Percentiles rank a stretch among this genome's conserved stretches.
Conservation (phyloP, 2,888 invertebrate species). For the Trimorus sp. region DNA sequence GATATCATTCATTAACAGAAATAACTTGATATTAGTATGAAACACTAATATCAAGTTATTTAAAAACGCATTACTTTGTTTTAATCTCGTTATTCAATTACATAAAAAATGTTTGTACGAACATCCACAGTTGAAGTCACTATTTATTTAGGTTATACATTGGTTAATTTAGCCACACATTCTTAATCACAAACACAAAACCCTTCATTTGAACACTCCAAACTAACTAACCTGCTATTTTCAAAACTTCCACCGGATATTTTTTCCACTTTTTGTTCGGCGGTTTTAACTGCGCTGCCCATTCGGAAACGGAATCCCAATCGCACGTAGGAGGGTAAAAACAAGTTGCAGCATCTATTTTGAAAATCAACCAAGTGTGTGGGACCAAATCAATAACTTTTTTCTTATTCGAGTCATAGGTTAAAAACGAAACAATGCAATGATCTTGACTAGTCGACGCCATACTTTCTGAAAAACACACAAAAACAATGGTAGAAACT, state of each 20-base stretch:
- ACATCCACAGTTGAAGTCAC: too few species aligned
- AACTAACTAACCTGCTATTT: neutral
- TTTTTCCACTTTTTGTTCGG: conserved; percentile 16
- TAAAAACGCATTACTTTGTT: too few species aligned
- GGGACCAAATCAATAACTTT: conserved; percentile 27
- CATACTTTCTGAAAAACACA: neutral
- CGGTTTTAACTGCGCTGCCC: neutral
- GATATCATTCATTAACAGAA: too few species aligned
- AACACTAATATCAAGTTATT: too few species aligned
- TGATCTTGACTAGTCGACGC: neutral
- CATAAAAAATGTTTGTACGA: too few species aligned
- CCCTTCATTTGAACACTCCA: too few species aligned
- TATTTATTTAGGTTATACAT: too few species aligned
- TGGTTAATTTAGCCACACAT: too few species aligned
- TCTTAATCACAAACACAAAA: too few species aligned
- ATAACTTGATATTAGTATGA: too few species aligned
- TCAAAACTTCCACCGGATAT: conserved; percentile 3
- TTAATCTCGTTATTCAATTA: too few species aligned
- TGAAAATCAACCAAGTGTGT: neutral
- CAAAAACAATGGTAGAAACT: too few species aligned
- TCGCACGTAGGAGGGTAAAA: conserved; percentile 25
- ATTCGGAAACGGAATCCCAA: neutral
- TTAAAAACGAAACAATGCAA: conserved; percentile 16
- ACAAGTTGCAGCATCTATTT: neutral
- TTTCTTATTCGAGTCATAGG: neutral